These are phyloP conservation scores for Coilia nasus DNA, from an alignment of 2,797 vertebrate species.

Conservation along the genomic window DNA sequence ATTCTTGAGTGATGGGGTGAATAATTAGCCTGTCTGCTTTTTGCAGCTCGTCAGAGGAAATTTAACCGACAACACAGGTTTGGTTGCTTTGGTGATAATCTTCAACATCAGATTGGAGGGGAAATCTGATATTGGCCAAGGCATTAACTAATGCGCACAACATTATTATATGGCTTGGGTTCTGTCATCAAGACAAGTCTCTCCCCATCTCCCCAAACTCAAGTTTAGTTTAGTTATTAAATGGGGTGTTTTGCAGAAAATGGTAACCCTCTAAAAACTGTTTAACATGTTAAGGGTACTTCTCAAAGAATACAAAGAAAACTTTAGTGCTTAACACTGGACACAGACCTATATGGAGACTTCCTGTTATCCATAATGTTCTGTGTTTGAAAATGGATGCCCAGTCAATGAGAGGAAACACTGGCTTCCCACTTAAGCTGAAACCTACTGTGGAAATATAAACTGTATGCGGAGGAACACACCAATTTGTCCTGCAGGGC, in stretches of 20 bases:
- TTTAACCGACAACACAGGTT: neutral
- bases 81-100: constrained; percentile 11
- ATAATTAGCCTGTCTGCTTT: neutral
- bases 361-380: neutral
- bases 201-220: neutral
- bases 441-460: neutral
- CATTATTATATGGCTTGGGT: neutral
- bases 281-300: neutral
- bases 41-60: neutral
- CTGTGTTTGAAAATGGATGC: constrained; percentile 4
- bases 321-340: neutral
- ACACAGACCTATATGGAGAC: neutral
- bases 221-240: neutral
- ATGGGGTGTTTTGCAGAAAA: neutral
- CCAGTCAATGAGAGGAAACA: constrained; percentile 3
- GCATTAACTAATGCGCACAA: neutral
- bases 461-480: neutral
- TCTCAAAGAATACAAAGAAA: neutral
- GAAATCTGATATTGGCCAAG: neutral
- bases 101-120: neutral
- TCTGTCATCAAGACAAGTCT: neutral
- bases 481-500: neutral
- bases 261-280: neutral
- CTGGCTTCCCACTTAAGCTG: neutral
- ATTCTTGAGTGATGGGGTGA: neutral